A percentile compares a stretch with the other conserved stretches of the same genome.
Conservation (phyloP, 2,113 vertebrate genomes). For the Tonatia bakeri region DNA sequence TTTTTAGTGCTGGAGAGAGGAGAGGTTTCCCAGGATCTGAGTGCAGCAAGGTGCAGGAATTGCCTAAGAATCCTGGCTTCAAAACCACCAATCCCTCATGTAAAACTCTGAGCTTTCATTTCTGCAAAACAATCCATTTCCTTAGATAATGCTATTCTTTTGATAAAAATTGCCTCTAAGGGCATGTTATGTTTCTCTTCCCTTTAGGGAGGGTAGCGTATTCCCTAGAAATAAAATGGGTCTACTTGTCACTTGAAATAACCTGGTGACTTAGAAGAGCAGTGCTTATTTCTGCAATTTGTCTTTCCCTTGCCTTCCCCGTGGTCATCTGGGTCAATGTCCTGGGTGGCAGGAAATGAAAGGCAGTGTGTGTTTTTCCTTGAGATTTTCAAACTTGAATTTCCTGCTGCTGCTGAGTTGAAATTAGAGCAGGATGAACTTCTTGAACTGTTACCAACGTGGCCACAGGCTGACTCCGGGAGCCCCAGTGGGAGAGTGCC, state of each 20-base stretch:
- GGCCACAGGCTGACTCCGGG: conserved; percentile 61
- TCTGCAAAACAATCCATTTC: background rate
- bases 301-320: conserved; percentile 33
- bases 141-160: background rate
- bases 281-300: conserved; percentile 55
- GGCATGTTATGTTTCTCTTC: background rate
- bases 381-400: conserved; percentile 42
- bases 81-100: background rate
- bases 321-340: conserved; percentile 49
- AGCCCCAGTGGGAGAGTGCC: conserved; percentile 61
- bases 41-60: background rate
- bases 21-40: background rate
- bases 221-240: conserved; percentile 39
- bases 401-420: conserved; percentile 67
- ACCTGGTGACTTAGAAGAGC: conserved; percentile 43
- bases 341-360: conserved; percentile 50
- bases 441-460: conserved; percentile 67
- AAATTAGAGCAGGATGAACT: conserved; percentile 53
- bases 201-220: background rate
- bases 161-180: background rate
- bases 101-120: background rate
- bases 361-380: conserved; percentile 51
- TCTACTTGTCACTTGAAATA: conserved; percentile 40
- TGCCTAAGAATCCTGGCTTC: background rate
- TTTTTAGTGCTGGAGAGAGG: background rate